These are phyloP conservation scores for Zophobas morio DNA, from an alignment of 1,140 invertebrate species.

Conservation along the genomic window DNA sequence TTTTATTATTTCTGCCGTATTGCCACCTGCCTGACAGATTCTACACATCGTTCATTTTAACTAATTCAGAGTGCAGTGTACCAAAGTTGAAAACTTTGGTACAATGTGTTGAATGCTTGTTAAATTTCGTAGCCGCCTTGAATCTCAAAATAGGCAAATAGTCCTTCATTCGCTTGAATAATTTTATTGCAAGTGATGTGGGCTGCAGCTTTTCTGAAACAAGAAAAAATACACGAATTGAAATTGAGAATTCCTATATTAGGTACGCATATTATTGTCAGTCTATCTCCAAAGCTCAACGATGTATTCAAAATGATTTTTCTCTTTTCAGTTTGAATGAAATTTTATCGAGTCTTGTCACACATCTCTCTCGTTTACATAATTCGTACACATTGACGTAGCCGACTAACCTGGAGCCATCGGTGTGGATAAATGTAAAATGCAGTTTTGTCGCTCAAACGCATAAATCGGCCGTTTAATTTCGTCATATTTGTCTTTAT, in stretches of 20 bases:
- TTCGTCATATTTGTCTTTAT: conserved; percentile 31
- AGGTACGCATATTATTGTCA: background rate
- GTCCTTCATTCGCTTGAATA: background rate
- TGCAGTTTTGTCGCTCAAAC: conserved; percentile 30
- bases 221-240: conserved; percentile 14
- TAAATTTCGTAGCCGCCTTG: too few relatives aligned
- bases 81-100: too few relatives aligned
- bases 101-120: too few relatives aligned
- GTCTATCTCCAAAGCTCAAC: conserved; percentile 21
- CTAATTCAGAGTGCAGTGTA: too few relatives aligned
- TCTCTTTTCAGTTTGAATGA: background rate
- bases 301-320: conserved; percentile 30
- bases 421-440: conserved; percentile 33
- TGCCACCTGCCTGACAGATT: too few relatives aligned
- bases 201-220: background rate
- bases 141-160: conserved; percentile 5
- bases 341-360: conserved; percentile 26
- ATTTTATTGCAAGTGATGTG: too few relatives aligned
- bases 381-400: conserved; percentile 15
- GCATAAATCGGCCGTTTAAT: conserved; percentile 21
- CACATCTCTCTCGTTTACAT: conserved; percentile 39
- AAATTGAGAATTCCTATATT: conserved; percentile 25
- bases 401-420: conserved; percentile 25
- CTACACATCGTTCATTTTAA: too few relatives aligned
- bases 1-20: too few relatives aligned